A percentile compares a stretch with the other conserved stretches of the same genome.
Evolutionary conservation across 2,113 vertebrate genomes (phyloP).

Genomic region (Macrotis lagotis): DNA sequence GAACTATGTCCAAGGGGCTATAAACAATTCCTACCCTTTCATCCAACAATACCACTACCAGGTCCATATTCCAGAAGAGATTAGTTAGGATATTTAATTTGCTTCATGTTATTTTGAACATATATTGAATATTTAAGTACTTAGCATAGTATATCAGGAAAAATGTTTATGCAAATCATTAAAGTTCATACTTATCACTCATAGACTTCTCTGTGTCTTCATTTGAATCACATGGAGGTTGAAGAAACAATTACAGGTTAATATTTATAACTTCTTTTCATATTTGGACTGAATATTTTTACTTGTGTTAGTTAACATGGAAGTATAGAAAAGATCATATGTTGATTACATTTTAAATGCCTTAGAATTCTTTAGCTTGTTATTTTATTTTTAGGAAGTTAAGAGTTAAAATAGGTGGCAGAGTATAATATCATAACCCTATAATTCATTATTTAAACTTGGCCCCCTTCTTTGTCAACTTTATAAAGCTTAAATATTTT

Average conservation of each 20-base stretch:
- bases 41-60: no score
- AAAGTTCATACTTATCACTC: not conserved
- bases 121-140: not conserved
- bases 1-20: no score
- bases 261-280: not conserved
- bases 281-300: not conserved
- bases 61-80: no score
- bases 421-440: no score
- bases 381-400: not conserved
- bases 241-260: not conserved
- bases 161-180: not conserved
- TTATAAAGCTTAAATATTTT: not conserved
- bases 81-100: no score
- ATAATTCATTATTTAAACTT: not conserved
- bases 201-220: not conserved
- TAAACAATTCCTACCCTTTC: no score
- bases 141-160: not conserved
- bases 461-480: not conserved
- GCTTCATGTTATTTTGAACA: not conserved
- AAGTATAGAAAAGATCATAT: not conserved
- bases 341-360: not conserved
- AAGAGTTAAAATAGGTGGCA: not conserved
- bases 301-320: not conserved
- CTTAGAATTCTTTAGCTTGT: not conserved
- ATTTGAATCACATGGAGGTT: not conserved